phyloP scores from a whole-genome alignment of 2,113 vertebrate genomes.

The Ptychochromis oligacanthus region DNA sequence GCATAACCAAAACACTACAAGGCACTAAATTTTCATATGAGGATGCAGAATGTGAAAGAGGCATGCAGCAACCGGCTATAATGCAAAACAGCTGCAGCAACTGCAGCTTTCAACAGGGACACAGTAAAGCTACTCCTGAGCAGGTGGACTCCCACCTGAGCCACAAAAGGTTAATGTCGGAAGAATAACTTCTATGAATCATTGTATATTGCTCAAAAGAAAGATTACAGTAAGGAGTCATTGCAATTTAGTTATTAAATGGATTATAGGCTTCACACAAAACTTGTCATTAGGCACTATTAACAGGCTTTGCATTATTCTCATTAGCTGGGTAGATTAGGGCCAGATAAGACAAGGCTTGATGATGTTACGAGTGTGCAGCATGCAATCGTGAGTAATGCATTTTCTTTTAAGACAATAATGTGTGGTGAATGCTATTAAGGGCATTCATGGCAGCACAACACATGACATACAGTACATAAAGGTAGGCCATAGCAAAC shows the following conservation, averaged over 20 bases:
- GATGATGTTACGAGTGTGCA: neutral
- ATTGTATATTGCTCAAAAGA: neutral
- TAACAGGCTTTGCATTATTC: constrained; percentile 50
- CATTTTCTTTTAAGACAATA: neutral
- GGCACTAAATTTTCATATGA: constrained; percentile 40
- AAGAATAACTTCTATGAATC: neutral
- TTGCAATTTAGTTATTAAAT: neutral
- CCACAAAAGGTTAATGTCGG: neutral
- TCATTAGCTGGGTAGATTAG: neutral
- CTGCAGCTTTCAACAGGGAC: neutral
- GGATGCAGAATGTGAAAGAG: neutral
- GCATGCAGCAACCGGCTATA: neutral
- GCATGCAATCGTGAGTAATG: neutral
- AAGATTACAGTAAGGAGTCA: neutral
- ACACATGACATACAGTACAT: neutral
- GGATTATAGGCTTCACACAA: neutral
- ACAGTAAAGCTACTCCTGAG: neutral
- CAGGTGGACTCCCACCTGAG: neutral
- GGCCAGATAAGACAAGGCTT: neutral
- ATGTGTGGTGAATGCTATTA: neutral
- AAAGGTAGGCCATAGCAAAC: neutral
- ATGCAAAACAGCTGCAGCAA: constrained; percentile 47
- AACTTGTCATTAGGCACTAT: neutral
- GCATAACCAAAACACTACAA: neutral
- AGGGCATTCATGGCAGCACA: neutral